A percentile compares a stretch with the other conserved stretches of the same genome.
Evolutionary conservation across 2,888 invertebrate genomes (phyloP).

Genomic region (Cephonodes hylas): DNA sequence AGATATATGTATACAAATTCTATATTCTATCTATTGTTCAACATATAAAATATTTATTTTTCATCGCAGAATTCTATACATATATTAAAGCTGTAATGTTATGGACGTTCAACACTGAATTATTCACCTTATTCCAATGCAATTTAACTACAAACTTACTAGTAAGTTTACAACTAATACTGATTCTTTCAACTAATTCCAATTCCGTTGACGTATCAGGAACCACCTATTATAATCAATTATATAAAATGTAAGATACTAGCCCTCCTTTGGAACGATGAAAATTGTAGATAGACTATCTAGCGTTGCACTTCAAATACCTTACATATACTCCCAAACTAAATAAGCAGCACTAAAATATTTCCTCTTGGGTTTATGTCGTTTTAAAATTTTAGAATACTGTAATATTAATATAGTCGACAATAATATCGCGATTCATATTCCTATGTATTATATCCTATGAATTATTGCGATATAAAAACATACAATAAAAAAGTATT

Average conservation of each 20-base stretch:
- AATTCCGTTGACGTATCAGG: no score
- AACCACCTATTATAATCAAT: no score
- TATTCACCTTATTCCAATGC: background rate
- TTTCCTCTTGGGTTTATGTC: no score
- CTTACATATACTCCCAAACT: no score
- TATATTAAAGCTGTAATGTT: background rate
- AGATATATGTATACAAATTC: slow-evolving; percentile 24
- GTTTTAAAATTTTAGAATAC: no score
- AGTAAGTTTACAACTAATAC: no score
- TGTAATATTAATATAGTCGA: no score
- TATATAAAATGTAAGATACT: no score
- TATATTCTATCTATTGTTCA: slow-evolving; percentile 32
- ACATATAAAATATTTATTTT: slow-evolving; percentile 5
- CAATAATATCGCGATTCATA: background rate
- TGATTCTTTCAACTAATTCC: background rate
- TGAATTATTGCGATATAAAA: background rate
- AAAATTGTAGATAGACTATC: no score
- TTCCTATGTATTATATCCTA: background rate
- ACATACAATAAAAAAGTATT: background rate
- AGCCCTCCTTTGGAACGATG: no score
- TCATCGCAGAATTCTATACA: background rate
- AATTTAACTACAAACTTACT: background rate
- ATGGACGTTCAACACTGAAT: background rate
- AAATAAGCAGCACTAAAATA: no score
- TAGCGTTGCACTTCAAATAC: no score